phyloP scores from a whole-genome alignment of 2,113 vertebrate genomes.

The Thunnus maccoyii region DNA sequence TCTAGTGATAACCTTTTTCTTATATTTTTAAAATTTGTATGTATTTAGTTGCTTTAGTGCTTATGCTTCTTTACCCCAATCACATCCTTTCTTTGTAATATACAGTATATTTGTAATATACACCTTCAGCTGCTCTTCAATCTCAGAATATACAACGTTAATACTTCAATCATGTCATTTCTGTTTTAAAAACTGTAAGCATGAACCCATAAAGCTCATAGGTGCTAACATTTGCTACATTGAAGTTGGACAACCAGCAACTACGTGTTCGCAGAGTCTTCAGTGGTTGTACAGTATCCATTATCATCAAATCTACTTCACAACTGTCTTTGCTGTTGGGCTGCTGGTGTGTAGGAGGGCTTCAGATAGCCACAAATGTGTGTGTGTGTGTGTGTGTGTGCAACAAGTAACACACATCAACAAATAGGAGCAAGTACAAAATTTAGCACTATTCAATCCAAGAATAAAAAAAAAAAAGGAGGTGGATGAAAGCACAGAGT shows the following conservation, averaged over 20 bases:
- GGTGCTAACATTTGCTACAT: not conserved
- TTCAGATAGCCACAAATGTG: conserved; percentile 26
- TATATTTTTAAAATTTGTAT: too few species aligned
- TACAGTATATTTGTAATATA: too few species aligned
- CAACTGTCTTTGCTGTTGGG: conserved; percentile 33
- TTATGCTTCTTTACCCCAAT: not conserved
- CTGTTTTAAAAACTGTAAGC: not conserved
- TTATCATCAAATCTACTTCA: conserved; percentile 39
- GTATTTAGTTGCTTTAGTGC: not conserved
- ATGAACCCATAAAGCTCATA: not conserved
- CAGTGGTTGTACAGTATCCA: conserved; percentile 10
- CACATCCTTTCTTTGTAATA: not conserved
- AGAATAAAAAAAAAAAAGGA: conserved; percentile 16
- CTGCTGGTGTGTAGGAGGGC: conserved; percentile 62
- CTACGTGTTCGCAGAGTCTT: not conserved
- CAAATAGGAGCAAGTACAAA: conserved; percentile 5
- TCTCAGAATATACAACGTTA: too few species aligned
- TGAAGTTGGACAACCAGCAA: not conserved
- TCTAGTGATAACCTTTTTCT: not conserved
- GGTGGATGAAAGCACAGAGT: conserved; percentile 15
- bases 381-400: conserved; percentile 9
- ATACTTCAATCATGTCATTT: too few species aligned
- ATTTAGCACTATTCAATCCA: not conserved
- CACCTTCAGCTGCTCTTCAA: too few species aligned
- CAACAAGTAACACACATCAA: conserved; percentile 30